Percentiles rank a stretch among this genome's conserved stretches.
These are phyloP conservation scores for Coregonus suidteri DNA, from an alignment of 2,797 vertebrate genomes.

Conservation along the genomic window DNA sequence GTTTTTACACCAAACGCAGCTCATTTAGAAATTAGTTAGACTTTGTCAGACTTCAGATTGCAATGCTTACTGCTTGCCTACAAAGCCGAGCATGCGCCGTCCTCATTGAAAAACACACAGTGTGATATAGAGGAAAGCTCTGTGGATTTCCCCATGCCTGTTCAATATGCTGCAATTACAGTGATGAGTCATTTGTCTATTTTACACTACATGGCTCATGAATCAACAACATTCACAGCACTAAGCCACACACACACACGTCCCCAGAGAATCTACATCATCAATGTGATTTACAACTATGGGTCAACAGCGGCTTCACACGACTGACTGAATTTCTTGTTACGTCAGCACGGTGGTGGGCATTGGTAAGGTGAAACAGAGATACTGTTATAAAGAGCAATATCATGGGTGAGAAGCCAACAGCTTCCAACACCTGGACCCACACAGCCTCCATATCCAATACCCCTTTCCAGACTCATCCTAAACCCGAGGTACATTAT, in stretches of 20 bases:
- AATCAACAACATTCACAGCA: conserved; percentile 49
- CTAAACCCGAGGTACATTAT: conserved; percentile 34
- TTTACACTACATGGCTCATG: conserved; percentile 42
- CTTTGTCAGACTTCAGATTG: conserved; percentile 57
- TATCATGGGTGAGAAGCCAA: not conserved
- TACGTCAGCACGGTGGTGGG: not conserved
- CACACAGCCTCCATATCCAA: not conserved
- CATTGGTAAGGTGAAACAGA: not conserved
- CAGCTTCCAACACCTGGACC: not conserved
- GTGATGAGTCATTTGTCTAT: conserved; percentile 50
- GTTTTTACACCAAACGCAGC: conserved; percentile 76
- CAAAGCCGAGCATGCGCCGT: conserved; percentile 6
- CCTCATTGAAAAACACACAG: conserved; percentile 46
- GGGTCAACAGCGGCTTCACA: not conserved
- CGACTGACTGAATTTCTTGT: not conserved
- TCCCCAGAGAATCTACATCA: conserved; percentile 39
- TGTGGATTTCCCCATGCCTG: conserved; percentile 38
- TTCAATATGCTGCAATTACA: conserved; percentile 38
- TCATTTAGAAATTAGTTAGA: conserved; percentile 78
- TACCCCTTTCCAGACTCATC: conserved; percentile 31
- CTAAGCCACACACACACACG: conserved; percentile 22
- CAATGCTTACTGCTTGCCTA: conserved; percentile 15
- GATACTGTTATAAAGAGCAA: not conserved
- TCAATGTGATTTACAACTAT: conserved; percentile 44
- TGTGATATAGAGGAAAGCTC: conserved; percentile 15